A percentile compares a stretch with the other conserved stretches of the same genome.
Conservation (phyloP, 1,140 invertebrate genomes). For the Cydia pomonella region DNA sequence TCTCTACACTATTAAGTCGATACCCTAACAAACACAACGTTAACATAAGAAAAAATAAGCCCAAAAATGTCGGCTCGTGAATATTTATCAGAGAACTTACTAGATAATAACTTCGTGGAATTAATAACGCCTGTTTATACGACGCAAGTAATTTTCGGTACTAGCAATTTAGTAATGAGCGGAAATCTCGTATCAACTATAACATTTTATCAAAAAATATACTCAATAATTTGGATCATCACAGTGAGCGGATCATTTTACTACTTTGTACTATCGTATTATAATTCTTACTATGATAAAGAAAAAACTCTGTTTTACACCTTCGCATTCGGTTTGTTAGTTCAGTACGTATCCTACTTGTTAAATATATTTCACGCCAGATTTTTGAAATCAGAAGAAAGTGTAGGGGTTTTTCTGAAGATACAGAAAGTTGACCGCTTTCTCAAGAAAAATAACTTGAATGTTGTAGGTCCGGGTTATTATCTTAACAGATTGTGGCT, state of each 20-base stretch:
- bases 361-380: constrained; percentile 32
- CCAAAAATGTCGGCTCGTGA: constrained; percentile 22
- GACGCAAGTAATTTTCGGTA: constrained; percentile 13
- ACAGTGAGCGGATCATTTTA: not conserved
- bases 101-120: constrained; percentile 31
- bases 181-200: not conserved
- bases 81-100: constrained; percentile 29
- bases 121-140: constrained; percentile 32
- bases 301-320: constrained; percentile 20
- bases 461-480: not conserved
- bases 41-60: not conserved
- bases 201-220: constrained; percentile 33
- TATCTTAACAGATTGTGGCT: not conserved
- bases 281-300: constrained; percentile 16
- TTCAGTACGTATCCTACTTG: constrained; percentile 24
- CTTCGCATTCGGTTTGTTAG: not conserved
- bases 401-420: constrained; percentile 23
- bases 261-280: constrained; percentile 21
- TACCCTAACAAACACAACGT: not conserved
- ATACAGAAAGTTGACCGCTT: constrained; percentile 35
- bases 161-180: constrained; percentile 11
- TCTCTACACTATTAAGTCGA: not conserved
- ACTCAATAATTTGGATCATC: constrained; percentile 1
- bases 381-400: constrained; percentile 22
- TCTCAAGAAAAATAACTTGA: constrained; percentile 13